Base-by-base conservation (phyloP, 2,888 invertebrate species). In the Lasius fuliginosus region DNA sequence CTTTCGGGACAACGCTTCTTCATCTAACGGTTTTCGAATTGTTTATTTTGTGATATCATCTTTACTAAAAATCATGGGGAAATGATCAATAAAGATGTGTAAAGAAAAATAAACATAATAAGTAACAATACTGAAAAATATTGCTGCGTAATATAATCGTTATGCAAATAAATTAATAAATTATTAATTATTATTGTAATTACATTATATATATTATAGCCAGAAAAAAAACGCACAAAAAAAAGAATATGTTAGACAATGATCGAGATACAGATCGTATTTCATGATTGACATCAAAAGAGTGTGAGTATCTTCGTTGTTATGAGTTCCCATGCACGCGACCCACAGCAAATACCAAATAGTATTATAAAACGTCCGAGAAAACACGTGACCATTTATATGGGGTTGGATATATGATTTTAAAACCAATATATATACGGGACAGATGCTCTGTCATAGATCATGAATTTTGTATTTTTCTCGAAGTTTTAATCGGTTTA, bases 371-470 rank as follows among this genome's bases (percentile, higher is more conserved):
- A 89, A 86, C 82, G 82, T 67, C 67, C 56, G 11, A 27, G 62
- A 68, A 68, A 85, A 84, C 89, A 87, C 85, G 84, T 85, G 90
- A 81, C 82, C 81, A 56, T 42, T 73, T 76, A 69, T 86, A 86
- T 56, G 82, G 89, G 84, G 77, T 85, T 86, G 79, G 85, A 86
- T 84, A 60, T 87, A 87, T 76, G 77, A 84, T 83, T 81, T 83
- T 85, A 82, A 82, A 86, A 68, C 73, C 88, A 87, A 90, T 85
- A 42, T 36, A 53, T 46, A 91, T 91, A 91, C 89, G 91, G 91
- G 91, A 79, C 91, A 92, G 91, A 92, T 92, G 92, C 81, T 89
- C 69, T 62, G 62, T 86, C 86, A 83, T 85, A 83, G 73, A 83
- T 77, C 82, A 75, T 85, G 77, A 79, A 77, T 81, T 83, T 82